phyloP scores from a whole-genome alignment of 2,888 invertebrate genomes.

The Hymenopus coronatus region DNA sequence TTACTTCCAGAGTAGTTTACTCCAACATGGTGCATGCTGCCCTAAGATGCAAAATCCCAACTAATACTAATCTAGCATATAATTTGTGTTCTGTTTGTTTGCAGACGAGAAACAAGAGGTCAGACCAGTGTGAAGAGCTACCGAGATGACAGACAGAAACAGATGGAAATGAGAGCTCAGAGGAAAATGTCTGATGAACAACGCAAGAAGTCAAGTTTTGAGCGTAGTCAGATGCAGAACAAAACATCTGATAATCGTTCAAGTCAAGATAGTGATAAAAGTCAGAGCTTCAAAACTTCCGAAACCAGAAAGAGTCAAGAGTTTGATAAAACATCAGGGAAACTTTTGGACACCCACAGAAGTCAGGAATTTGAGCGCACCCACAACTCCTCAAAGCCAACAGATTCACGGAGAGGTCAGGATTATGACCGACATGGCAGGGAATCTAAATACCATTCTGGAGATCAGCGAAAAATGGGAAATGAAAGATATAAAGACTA shows the following conservation, averaged over 20 bases:
- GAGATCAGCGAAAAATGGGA: background rate
- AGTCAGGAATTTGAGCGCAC: constrained; percentile 14
- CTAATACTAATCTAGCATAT: too few species aligned
- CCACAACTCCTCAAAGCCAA: background rate
- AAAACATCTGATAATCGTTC: constrained; percentile 25
- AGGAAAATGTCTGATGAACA: constrained; percentile 27
- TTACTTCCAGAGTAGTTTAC: too few species aligned
- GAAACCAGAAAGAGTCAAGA: constrained; percentile 19
- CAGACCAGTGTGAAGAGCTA: constrained; percentile 19
- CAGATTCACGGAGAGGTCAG: background rate
- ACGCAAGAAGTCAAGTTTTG: constrained; percentile 12
- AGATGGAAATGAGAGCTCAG: constrained; percentile 25
- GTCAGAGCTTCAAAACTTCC: constrained; percentile 10
- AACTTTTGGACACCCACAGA: background rate
- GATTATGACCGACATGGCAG: background rate
- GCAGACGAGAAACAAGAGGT: constrained; percentile 15
- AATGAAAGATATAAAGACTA: constrained; percentile 18
- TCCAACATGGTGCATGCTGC: too few species aligned
- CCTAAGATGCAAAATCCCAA: too few species aligned
- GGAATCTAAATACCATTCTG: background rate
- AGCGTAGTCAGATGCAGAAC: background rate
- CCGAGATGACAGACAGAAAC: constrained; percentile 25
- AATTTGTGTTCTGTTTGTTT: background rate
- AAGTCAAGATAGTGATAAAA: constrained; percentile 32
- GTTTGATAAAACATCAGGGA: background rate